Evolutionary conservation across 2,888 invertebrate species (phyloP).

Genomic region (Pyralis farinalis): DNA sequence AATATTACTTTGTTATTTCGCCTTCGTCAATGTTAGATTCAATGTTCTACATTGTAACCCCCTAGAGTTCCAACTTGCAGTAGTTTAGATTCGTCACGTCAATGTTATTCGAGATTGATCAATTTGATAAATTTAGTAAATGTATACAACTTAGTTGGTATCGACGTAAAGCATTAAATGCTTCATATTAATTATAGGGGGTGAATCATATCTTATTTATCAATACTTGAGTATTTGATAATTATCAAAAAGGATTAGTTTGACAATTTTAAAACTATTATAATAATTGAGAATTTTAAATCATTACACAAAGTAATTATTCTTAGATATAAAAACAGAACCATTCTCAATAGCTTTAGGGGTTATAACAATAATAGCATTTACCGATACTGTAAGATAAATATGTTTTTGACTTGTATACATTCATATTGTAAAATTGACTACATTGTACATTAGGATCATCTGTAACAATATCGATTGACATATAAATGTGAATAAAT

Average conservation of each 20-base stretch:
- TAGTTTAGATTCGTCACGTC: conserved; percentile 69
- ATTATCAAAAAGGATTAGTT: conserved; percentile 37
- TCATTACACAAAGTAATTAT: conserved; percentile 45
- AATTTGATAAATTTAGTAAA: conserved; percentile 63
- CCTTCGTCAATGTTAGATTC: conserved; percentile 73
- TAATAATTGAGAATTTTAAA: conserved; percentile 46
- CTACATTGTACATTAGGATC: conserved; percentile 71
- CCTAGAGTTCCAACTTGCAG: conserved; percentile 60
- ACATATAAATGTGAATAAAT: conserved; percentile 79
- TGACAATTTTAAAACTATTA: conserved; percentile 36
- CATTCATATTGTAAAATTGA: conserved; percentile 73
- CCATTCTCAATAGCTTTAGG: conserved; percentile 76
- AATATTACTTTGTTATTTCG: conserved; percentile 53
- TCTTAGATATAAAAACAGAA: conserved; percentile 61
- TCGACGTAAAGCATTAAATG: conserved; percentile 67
- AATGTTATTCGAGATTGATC: conserved; percentile 68
- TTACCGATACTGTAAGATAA: conserved; percentile 72
- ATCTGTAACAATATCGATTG: conserved; percentile 68
- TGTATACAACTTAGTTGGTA: conserved; percentile 72
- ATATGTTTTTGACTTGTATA: conserved; percentile 80
- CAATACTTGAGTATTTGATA: conserved; percentile 35
- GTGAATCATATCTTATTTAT: conserved; percentile 51
- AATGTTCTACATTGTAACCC: conserved; percentile 65
- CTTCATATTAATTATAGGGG: conserved; percentile 60
- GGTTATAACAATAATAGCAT: conserved; percentile 73